Evolutionary conservation across 2,113 vertebrate genomes (phyloP).

Genomic region (Oryzias woworae): DNA sequence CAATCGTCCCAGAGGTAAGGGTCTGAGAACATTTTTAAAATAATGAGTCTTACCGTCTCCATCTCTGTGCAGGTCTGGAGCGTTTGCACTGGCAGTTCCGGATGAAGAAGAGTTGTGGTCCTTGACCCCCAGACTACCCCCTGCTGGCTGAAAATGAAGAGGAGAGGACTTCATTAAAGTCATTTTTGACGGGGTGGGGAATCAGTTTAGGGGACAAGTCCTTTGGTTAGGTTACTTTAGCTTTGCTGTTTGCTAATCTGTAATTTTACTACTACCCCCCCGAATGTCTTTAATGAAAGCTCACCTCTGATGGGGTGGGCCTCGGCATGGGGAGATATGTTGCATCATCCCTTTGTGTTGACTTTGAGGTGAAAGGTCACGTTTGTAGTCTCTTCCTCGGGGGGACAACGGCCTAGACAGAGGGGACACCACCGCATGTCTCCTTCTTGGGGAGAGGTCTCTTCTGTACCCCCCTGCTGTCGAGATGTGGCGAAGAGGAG

Average conservation of each 20-base stretch:
- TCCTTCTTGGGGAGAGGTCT: conserved; percentile 89
- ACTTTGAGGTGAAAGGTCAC: conserved; percentile 90
- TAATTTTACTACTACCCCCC: no score
- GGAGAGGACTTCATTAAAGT: no score
- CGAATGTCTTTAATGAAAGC: background rate
- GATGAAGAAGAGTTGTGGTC: conserved; percentile 70
- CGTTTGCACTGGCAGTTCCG: conserved; percentile 80
- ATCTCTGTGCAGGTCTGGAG: conserved; percentile 61
- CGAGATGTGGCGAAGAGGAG: conserved; percentile 79
- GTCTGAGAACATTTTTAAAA: no score
- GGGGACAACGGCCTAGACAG: conserved; percentile 84
- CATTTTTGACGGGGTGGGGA: no score
- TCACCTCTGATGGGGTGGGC: conserved; percentile 67
- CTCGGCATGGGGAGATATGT: conserved; percentile 87
- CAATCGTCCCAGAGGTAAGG: no score
- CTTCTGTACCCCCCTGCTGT: conserved; percentile 70
- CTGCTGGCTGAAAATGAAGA: conserved; percentile 49
- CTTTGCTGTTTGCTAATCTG: no score
- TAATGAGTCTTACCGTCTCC: conserved; percentile 64
- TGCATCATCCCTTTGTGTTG: conserved; percentile 87
- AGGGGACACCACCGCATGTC: conserved; percentile 69
- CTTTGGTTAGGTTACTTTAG: no score
- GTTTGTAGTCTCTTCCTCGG: conserved; percentile 78
- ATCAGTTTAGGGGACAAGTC: no score
- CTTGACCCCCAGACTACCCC: conserved; percentile 82